phyloP scores from a whole-genome alignment of 2,888 invertebrate species.

The Cistogaster globosa region DNA sequence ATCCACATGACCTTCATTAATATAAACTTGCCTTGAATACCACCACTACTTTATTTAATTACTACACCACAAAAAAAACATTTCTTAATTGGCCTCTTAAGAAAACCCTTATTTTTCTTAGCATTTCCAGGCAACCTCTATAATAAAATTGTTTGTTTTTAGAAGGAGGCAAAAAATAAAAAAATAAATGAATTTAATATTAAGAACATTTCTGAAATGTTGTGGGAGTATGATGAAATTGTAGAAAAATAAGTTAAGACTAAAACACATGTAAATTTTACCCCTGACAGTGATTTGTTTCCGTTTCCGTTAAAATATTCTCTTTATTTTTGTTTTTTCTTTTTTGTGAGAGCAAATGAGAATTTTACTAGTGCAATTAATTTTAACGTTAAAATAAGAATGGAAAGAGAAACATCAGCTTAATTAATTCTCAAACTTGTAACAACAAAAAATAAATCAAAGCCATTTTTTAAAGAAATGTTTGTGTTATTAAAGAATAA shows the following conservation, averaged over 20 bases:
- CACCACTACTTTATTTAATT: constrained; percentile 49
- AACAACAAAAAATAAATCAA: not conserved
- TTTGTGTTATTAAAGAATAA: not conserved
- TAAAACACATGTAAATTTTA: constrained; percentile 59
- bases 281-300: constrained; percentile 65
- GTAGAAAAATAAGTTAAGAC: not conserved
- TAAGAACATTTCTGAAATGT: too few relatives aligned
- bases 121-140: not conserved
- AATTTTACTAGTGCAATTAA: constrained; percentile 1
- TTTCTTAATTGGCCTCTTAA: constrained; percentile 49
- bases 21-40: constrained; percentile 15
- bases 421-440: constrained; percentile 47
- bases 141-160: not conserved
- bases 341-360: not conserved
- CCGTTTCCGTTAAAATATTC: constrained; percentile 43
- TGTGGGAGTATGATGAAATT: constrained; percentile 13
- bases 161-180: not conserved
- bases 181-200: too few relatives aligned
- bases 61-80: constrained; percentile 28
- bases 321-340: not conserved
- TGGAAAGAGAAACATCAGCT: constrained; percentile 35
- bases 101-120: constrained; percentile 42
- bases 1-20: not conserved
- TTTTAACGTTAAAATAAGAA: not conserved
- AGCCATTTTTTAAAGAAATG: constrained; percentile 4